A percentile compares a stretch with the other conserved stretches of the same genome.
Evolutionary conservation across 2,888 invertebrate genomes (phyloP).

Genomic region (Agrotis exclamationis): DNA sequence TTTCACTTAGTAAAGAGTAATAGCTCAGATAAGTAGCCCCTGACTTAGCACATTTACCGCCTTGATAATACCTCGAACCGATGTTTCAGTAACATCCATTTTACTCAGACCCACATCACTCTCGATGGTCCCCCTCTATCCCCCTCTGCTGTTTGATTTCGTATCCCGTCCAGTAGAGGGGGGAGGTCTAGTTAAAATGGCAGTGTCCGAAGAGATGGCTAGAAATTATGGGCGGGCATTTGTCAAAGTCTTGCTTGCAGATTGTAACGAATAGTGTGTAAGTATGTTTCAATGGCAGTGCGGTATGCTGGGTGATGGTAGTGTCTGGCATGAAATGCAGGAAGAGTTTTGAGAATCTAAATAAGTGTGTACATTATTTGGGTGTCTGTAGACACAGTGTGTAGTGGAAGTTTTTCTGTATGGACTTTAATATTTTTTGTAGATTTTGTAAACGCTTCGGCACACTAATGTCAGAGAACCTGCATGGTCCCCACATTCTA

Average conservation of each 20-base stretch:
- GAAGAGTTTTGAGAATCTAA: background rate
- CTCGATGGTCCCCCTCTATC: conserved; percentile 37
- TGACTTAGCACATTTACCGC: conserved; percentile 85
- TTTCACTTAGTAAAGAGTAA: conserved; percentile 83
- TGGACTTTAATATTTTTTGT: no score
- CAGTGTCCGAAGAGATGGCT: conserved; percentile 69
- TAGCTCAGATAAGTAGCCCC: conserved; percentile 83
- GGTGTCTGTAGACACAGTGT: background rate
- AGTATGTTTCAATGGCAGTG: conserved; percentile 59
- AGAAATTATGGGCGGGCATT: conserved; percentile 83
- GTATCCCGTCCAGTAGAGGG: conserved; percentile 40
- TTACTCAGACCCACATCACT: conserved; percentile 66
- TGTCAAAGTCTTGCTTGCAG: conserved; percentile 84
- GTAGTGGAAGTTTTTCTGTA: background rate
- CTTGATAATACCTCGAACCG: conserved; percentile 80
- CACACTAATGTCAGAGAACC: no score
- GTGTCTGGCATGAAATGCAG: conserved; percentile 12
- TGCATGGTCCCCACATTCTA: background rate
- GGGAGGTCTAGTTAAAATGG: conserved; percentile 71
- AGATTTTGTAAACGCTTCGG: no score
- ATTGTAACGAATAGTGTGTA: conserved; percentile 67
- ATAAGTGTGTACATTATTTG: background rate
- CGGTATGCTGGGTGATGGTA: conserved; percentile 1
- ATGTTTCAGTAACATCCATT: conserved; percentile 75
- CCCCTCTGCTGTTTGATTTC: conserved; percentile 46